Evolutionary conservation across 1,140 invertebrate species (phyloP), one percentile per base, ranked within the genome.

Genomic region (Formica selysi): DNA sequence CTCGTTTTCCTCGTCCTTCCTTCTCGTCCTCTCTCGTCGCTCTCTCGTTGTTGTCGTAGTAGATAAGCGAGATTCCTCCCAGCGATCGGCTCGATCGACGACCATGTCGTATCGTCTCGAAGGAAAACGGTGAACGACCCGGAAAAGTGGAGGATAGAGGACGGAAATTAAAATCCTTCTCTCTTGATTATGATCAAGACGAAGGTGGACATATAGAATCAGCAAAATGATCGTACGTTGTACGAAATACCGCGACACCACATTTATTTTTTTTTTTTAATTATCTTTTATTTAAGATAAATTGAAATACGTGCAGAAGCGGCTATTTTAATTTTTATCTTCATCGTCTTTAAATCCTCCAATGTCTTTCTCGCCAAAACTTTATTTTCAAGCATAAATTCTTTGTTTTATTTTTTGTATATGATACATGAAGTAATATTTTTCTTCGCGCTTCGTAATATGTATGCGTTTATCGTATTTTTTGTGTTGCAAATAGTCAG

Each of bases 111-210:
- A 59, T 41, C 59, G 74, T 78, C 19, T 22, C n/a, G 51, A 5
- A 41, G 36, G 29, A 73, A 54, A 85, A 76, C 62, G 67, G 67
- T 19, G 70, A 36, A 61, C 22, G 57, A n/a, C 22, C 29, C n/a
- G 32, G 7, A 76, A 8, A 26, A 16, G 11, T 16, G 11, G 3
- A 29, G 22, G 87, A 68, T 70, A 26, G 61, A 41, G 36, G 11
- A 10, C 70, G 76, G 87, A 88, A 86, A 88, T 88, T 86, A 88
- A 86, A 88, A 86, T 61, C 79, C 36, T 71, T 16, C 54, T 36
- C 16, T 13, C n/a, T 19, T 13, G 70, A 83, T 74, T 61, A 83
- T 44, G 41, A 73, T 44, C 7, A 29, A 57, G 10, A n/a, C 36
- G 48, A n/a, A 8, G 8, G 16, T n/a, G 44, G 13, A 51, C 4